A percentile compares a stretch with the other conserved stretches of the same genome.
These are phyloP conservation scores for Seriola rivoliana DNA, from an alignment of 2,113 vertebrate species.

Conservation along the genomic window DNA sequence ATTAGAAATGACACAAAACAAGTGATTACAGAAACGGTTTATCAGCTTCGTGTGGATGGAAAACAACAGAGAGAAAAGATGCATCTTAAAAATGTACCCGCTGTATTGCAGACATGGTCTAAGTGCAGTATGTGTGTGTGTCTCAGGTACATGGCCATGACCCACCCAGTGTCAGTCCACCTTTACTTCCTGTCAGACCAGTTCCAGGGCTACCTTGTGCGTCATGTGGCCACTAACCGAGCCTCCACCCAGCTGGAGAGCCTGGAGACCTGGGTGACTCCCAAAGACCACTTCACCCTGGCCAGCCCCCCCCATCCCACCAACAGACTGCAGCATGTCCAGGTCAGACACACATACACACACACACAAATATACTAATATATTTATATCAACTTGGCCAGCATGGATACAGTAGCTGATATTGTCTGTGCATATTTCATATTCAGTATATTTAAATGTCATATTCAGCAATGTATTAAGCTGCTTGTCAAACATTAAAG, in stretches of 20 bases:
- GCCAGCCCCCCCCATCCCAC: conserved; percentile 87
- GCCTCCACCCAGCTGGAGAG: conserved; percentile 93
- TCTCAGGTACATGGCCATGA: conserved; percentile 90
- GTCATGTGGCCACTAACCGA: conserved; percentile 91
- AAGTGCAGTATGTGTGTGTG: not conserved
- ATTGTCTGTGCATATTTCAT: not conserved
- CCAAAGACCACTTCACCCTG: conserved; percentile 92
- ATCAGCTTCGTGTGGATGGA: too few relatives aligned
- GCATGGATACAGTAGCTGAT: not conserved
- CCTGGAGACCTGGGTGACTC: conserved; percentile 95
- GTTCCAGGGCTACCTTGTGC: conserved; percentile 96
- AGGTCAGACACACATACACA: conserved; percentile 83
- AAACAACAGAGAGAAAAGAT: too few relatives aligned
- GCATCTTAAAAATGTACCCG: not conserved
- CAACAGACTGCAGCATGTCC: conserved; percentile 92
- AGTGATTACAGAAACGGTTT: too few relatives aligned
- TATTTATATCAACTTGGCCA: not conserved
- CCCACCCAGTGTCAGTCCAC: conserved; percentile 91
- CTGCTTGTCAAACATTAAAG: too few relatives aligned
- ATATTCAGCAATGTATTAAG: not conserved
- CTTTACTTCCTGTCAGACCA: conserved; percentile 96
- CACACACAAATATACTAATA: not conserved
- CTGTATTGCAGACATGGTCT: not conserved
- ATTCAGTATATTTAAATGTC: not conserved
- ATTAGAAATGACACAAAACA: too few relatives aligned